phyloP scores from a whole-genome alignment of 2,888 invertebrate species.

The Frankliniella intonsa region DNA sequence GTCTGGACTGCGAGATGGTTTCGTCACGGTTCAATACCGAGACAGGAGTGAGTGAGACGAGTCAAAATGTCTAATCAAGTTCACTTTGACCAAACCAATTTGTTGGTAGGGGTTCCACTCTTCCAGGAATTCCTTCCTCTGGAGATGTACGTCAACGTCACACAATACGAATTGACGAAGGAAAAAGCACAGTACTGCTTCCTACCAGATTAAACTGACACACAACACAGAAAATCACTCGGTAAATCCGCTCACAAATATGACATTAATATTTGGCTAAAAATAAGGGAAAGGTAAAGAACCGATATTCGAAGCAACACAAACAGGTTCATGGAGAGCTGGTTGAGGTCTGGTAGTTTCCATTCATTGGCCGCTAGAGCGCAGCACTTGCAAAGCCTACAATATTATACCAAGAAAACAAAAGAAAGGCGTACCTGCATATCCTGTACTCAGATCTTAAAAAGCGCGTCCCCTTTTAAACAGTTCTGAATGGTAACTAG shows the following conservation, averaged over 20 bases:
- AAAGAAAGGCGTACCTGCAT: background rate
- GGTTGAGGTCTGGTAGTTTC: background rate
- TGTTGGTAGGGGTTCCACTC: background rate
- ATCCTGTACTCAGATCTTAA: background rate
- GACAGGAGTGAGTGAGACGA: too few relatives aligned
- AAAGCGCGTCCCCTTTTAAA: background rate
- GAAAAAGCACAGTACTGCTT: background rate
- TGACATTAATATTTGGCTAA: too few relatives aligned
- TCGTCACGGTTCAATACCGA: too few relatives aligned
- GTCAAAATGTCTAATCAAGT: background rate
- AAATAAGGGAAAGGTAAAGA: too few relatives aligned
- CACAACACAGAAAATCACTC: background rate
- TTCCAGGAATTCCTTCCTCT: conserved; percentile 6
- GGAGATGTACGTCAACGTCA: conserved; percentile 13
- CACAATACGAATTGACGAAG: background rate
- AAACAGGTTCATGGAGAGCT: conserved; percentile 1
- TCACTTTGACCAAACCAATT: background rate
- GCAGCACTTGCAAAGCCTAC: background rate
- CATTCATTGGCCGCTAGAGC: background rate
- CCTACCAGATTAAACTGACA: background rate
- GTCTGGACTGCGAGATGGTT: too few relatives aligned
- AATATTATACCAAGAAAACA: background rate
- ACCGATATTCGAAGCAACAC: background rate
- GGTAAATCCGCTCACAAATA: too few relatives aligned
- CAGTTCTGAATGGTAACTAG: background rate